Conservation (phyloP, 1,140 invertebrate species). For the Microplitis demolitor region DNA sequence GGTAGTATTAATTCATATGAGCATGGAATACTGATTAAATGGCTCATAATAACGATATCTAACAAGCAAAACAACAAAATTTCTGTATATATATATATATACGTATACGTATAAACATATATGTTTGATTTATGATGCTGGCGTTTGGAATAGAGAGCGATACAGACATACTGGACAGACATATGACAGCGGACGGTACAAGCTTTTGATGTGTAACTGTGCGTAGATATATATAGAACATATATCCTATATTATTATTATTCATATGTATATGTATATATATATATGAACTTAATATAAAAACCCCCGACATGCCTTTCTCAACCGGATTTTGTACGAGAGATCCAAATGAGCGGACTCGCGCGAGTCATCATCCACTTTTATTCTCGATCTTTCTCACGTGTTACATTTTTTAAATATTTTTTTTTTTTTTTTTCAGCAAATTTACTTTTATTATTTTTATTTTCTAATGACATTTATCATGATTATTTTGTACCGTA, state of each 20-base stretch:
- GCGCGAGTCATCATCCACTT: neutral
- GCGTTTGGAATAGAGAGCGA: conserved; percentile 28
- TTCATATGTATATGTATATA: neutral
- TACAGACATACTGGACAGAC: conserved; percentile 31
- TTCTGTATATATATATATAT: neutral
- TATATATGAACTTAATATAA: neutral
- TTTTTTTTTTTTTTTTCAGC: neutral
- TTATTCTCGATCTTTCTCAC: neutral
- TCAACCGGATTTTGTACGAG: conserved; percentile 2
- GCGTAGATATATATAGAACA: neutral
- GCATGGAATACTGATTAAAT: neutral
- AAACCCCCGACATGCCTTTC: conserved; percentile 10
- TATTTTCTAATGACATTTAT: neutral
- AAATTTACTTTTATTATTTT: neutral
- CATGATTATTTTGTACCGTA: neutral
- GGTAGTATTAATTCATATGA: conserved; percentile 2
- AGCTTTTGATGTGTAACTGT: conserved; percentile 38
- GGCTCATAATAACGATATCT: conserved; percentile 24
- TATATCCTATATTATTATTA: neutral
- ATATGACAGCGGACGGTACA: conserved; percentile 38
- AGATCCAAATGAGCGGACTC: conserved; percentile 3
- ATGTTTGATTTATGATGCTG: conserved; percentile 44
- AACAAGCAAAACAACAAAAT: conserved; percentile 48
- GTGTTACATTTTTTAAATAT: conserved; percentile 1
- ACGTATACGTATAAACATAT: neutral